phyloP scores from a whole-genome alignment of 2,888 invertebrate species.

The Ferrisia virgata region DNA sequence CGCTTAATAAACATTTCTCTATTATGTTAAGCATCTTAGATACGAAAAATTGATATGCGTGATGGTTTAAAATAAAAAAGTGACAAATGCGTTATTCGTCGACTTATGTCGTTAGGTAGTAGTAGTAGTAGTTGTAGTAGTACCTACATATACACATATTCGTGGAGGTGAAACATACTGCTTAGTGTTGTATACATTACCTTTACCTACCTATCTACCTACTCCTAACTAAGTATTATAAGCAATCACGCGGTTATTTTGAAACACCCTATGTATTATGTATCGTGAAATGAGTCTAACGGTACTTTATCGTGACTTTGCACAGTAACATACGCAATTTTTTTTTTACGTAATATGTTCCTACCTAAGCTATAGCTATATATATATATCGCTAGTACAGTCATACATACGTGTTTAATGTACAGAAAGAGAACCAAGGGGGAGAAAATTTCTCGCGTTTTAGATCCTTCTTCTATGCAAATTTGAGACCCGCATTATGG shows the following conservation, averaged over 20 bases:
- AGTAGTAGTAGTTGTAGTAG: too few relatives aligned
- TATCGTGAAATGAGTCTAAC: constrained; percentile 15
- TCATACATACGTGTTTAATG: background rate
- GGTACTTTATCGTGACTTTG: constrained; percentile 22
- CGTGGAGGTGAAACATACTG: background rate
- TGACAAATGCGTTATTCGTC: background rate
- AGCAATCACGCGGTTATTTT: background rate
- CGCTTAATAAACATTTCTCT: background rate
- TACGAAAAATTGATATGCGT: background rate
- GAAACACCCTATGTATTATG: background rate
- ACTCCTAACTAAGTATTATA: background rate
- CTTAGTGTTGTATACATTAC: too few relatives aligned
- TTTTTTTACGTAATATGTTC: background rate
- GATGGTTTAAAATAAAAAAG: background rate
- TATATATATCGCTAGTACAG: too few relatives aligned
- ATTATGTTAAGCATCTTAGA: background rate
- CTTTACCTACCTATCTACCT: too few relatives aligned
- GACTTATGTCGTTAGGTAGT: background rate
- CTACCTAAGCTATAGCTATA: background rate
- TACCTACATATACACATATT: background rate
- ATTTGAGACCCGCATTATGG: background rate
- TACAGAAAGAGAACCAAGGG: background rate
- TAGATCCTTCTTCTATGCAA: background rate
- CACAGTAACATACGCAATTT: background rate
- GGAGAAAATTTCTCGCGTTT: background rate